A percentile compares a stretch with the other conserved stretches of the same genome.
These are phyloP conservation scores for Brachylomia viminalis DNA, from an alignment of 2,888 invertebrate species.

Conservation along the genomic window DNA sequence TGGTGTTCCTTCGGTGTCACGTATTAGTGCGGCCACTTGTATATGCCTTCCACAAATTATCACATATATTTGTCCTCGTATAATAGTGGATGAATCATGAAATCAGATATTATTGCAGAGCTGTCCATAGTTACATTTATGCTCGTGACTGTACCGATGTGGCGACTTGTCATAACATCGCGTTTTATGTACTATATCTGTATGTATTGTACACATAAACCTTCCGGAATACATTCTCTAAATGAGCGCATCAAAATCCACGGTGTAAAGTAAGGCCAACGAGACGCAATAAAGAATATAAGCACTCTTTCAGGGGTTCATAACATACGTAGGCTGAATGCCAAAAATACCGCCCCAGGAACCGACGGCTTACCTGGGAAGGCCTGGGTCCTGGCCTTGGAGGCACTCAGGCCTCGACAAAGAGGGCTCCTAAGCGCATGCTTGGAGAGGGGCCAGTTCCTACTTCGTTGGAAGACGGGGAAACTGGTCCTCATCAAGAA, in stretches of 20 bases:
- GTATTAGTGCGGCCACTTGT: neutral
- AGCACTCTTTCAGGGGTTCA: no score
- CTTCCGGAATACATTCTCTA: neutral
- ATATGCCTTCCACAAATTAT: neutral
- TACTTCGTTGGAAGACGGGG: no score
- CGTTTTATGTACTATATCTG: neutral
- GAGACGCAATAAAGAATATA: no score
- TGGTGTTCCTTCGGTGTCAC: neutral
- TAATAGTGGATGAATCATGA: neutral
- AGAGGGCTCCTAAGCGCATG: no score
- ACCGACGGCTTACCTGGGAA: no score
- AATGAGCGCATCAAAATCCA: neutral
- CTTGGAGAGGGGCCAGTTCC: no score
- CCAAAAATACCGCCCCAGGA: no score
- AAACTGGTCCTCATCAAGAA: no score
- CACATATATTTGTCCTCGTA: neutral
- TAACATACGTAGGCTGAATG: no score
- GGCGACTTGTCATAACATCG: neutral
- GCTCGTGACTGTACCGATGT: neutral
- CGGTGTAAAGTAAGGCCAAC: neutral
- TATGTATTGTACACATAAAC: neutral
- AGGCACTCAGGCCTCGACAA: no score
- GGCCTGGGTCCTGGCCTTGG: no score
- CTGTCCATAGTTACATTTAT: neutral
- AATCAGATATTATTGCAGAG: neutral